Base-by-base conservation (phyloP, 2,797 vertebrate genomes). In the Poecilia gillii region DNA sequence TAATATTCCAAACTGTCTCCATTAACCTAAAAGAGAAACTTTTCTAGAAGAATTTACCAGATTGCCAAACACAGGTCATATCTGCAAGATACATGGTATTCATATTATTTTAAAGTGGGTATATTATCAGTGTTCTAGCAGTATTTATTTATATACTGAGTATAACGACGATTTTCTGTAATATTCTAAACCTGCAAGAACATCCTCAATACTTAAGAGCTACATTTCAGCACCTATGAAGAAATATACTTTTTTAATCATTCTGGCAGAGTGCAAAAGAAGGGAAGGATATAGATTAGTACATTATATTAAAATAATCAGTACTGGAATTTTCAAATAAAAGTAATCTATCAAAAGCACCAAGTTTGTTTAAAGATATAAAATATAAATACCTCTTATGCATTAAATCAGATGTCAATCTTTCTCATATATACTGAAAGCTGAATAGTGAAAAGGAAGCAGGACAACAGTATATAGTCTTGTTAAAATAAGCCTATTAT, bases 1-100 rank as follows among this genome's bases (percentile, higher is more conserved):
- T 75, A 74, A 55, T 36, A 84, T 68, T 75, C 43, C 76, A 82
- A 25, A 16, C 9, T 45, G 68, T 0, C 47, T 20, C 8, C 16
- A 45, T 31, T 33, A 25, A 71, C 12, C 28, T 72, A 39, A 7
- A 66, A 5, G 1, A 53, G 31, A 72, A 83, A 74, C 43, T 7
- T 43, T 28, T 79, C 45, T 25, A 46, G 75, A 79, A 74, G 39
- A 68, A 41, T 9, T 9, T 51, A 72, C 39, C 53, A 74, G 14
- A 66, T n/a, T 6, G 1, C 51, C 8, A 47, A 43, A 73, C 3
- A 73, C 4, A 74, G n/a, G 4, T 43, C 20, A 74, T 47, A 72
- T 23, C 6, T 31, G 5, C 71, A 41, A 59, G 2, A 62, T 71
- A 45, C 12, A 79, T 77, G 70, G 20, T n/a, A 39, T 73, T 47